Percentiles rank a stretch among this genome's conserved stretches.
Evolutionary conservation across 2,888 invertebrate genomes (phyloP).

Genomic region (Apantesis nais): DNA sequence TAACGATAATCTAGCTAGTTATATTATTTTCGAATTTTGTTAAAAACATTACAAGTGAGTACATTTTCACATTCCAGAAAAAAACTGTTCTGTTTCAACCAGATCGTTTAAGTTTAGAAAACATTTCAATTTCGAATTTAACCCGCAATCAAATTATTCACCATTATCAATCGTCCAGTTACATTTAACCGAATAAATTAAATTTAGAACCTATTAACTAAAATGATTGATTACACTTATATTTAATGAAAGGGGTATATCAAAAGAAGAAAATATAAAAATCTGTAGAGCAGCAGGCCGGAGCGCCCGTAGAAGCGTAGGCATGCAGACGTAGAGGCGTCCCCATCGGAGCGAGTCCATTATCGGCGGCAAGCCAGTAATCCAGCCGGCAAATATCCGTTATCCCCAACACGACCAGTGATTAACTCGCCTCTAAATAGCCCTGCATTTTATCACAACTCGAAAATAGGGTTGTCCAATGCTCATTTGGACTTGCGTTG

Average conservation of each 20-base stretch:
- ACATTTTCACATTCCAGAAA: too few species aligned
- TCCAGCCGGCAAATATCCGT: conserved; percentile 63
- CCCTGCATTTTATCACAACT: conserved; percentile 49
- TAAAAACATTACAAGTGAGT: too few species aligned
- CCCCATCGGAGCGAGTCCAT: conserved; percentile 47
- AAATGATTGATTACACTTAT: background rate
- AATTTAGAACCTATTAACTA: background rate
- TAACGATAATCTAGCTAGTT: too few species aligned
- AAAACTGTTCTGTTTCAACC: too few species aligned
- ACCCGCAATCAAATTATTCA: background rate
- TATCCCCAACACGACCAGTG: conserved; percentile 61
- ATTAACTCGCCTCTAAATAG: conserved; percentile 62
- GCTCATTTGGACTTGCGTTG: conserved; percentile 7
- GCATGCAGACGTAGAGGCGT: conserved; percentile 26
- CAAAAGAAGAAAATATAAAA: conserved; percentile 6
- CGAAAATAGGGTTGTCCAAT: conserved; percentile 30
- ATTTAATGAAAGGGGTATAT: background rate
- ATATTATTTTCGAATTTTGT: too few species aligned
- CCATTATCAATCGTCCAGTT: background rate
- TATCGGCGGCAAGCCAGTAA: conserved; percentile 59
- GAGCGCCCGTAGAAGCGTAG: conserved; percentile 11
- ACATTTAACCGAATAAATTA: background rate
- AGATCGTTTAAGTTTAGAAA: too few species aligned
- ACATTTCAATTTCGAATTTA: too few species aligned
- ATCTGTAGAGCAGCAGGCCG: conserved; percentile 41